Base-by-base conservation (phyloP, 53 echinoderm and acorn worm species). In the Luidia sarsii region DNA sequence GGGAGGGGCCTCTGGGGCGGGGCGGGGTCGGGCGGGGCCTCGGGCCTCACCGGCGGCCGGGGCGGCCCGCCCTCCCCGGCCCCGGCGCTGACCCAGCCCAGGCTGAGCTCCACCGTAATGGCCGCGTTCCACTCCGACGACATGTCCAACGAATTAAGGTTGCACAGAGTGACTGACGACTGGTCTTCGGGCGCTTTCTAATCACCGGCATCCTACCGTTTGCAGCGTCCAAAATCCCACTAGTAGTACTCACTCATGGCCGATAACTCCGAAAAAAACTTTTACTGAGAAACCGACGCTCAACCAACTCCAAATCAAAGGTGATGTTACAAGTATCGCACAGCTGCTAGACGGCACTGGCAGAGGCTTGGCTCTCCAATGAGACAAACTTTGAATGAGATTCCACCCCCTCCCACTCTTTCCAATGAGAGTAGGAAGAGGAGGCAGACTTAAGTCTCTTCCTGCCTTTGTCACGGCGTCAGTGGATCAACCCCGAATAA, bases 71-170 rank as follows among this genome's bases (percentile, higher is more conserved):
- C 41, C 6, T 41, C 36, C 34, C 27, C 57, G 3, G 34, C n/a
- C 24, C 56, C 38, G 4, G 55, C 56, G 28, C 56, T n/a, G 10
- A 7, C 27, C 72, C 72, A 72, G 37, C 72, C 72, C 14, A 72
- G 39, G 37, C 72, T 72, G 39, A 72, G 3, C 55, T 72, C 72
- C 9, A 72, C 38, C 21, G 72, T 72, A 14, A 72, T 72, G 31
- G 35, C 72, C 23, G 72, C 25, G 56, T 72, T 72, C 72, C 72
- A 72, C 38, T 37, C 72, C 19, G 72, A 72, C 72, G 56, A 55
- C 55, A 39, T 56, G 35, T 18, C 15, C 15, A 35, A 25, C 22
- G 38, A 41, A 41, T 41, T 41, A 7, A 41, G 11, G 11, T 7
- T 41, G 13, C 16, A 5, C 38, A 28, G 72, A 72, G 13, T 27